Evolutionary conservation across 2,888 invertebrate genomes (phyloP).

Genomic region (Agriotes lineatus): DNA sequence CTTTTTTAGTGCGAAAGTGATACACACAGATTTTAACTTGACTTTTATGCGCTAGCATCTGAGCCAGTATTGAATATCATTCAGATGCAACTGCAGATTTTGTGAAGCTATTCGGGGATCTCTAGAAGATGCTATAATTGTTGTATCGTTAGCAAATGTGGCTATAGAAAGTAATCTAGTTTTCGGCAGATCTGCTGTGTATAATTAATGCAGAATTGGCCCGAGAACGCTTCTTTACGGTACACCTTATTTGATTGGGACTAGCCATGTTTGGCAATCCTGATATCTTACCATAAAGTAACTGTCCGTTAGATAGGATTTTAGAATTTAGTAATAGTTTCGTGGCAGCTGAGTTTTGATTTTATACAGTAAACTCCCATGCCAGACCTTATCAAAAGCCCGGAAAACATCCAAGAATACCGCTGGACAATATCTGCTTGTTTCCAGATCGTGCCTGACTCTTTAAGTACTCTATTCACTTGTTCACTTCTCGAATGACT

Average conservation of each 20-base stretch:
- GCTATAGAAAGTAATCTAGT: constrained; percentile 19
- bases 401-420: constrained; percentile 9
- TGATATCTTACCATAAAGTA: constrained; percentile 9
- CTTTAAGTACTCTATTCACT: constrained; percentile 12
- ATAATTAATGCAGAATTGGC: constrained; percentile 43
- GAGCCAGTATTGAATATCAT: constrained; percentile 10
- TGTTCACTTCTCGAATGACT: constrained; percentile 13
- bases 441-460: constrained; percentile 11
- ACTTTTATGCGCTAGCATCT: constrained; percentile 9
- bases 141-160: constrained; percentile 47
- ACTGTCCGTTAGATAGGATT: constrained; percentile 1
- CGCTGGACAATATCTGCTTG: constrained; percentile 15
- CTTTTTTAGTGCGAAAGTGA: constrained; percentile 3
- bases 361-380: constrained; percentile 18
- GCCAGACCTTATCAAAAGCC: constrained; percentile 17
- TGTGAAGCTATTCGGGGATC: constrained; percentile 40
- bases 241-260: constrained; percentile 14
- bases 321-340: constrained; percentile 12
- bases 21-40: constrained; percentile 7
- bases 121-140: constrained; percentile 33
- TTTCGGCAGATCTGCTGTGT: constrained; percentile 44
- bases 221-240: constrained; percentile 42
- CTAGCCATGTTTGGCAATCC: neutral
- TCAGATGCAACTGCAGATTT: constrained; percentile 35
- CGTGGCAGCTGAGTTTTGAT: constrained; percentile 4